Evolutionary conservation across 2,797 vertebrate species (phyloP), one percentile per base, ranked within the genome.

Genomic region (Brachyalestes nurse): DNA sequence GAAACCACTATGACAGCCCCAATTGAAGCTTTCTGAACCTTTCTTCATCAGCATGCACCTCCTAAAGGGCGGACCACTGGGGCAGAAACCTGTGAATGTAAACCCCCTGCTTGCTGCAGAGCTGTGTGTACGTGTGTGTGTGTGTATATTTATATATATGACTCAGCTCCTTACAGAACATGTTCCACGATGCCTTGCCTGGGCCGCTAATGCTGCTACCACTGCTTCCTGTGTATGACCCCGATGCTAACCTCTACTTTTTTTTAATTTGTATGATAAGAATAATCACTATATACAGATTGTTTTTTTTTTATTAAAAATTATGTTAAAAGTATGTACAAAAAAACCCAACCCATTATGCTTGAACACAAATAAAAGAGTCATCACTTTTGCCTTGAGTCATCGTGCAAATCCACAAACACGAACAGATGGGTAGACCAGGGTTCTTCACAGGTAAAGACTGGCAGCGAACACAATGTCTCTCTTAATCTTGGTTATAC

Each of bases 401-500:
- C 55, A 28, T 84, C 78, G 40, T 83, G 72, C 23, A n/a, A 12
- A 28, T 28, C 28, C 28, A 40, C 17, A 40, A n/a, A 23, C 47
- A 58, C 25, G 6, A 1, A 13, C 38, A 55, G 5, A 4, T n/a
- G n/a, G 65, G 72, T 65, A 77, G 25, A 7, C 34, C 53, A 8
- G 40, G 4, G 4, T 40, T 19, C 4, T 40, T 7, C 17, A 99
- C 77, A 99, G 93, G 89, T 99, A 99, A 67, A 99, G 97, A 89
- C 98, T 99, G 87, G 98, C 98, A 83, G 98, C 98, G 90, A 99
- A 99, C 16, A 99, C 97, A 12, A 99, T 99, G 89, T 99, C 98
- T 82, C 98, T 96, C 92, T 99, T 99, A 91, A 99, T 99, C 93
- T 99, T 99, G 4, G 96, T 98, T 88, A 99, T 98, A 51, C 96